Evolutionary conservation across 2,797 vertebrate species (phyloP).

Genomic region (Vespertilio murinus): DNA sequence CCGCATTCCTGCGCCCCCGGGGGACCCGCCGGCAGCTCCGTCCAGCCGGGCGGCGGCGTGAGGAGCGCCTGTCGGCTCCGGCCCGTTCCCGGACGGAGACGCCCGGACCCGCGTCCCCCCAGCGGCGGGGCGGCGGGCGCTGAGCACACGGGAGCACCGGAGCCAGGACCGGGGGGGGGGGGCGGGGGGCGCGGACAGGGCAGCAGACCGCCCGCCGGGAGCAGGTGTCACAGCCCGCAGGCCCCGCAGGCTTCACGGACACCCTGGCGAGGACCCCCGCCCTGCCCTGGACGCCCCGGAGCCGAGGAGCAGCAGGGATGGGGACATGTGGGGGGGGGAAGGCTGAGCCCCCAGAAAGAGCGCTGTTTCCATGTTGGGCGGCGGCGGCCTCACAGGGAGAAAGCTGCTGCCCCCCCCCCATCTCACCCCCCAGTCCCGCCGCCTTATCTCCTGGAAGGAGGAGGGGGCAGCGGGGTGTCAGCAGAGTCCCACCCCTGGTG

Average conservation of each 20-base stretch:
- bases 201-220: too few relatives aligned
- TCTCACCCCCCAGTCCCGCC: accelerated
- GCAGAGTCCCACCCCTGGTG: accelerated
- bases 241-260: neutral
- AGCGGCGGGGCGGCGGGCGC: too few relatives aligned
- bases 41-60: neutral
- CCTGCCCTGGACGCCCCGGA: neutral
- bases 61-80: neutral
- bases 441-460: neutral
- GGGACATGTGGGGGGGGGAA: too few relatives aligned
- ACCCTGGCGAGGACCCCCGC: accelerated
- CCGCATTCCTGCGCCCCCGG: neutral
- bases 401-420: neutral
- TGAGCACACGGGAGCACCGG: too few relatives aligned
- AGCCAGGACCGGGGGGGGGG: too few relatives aligned
- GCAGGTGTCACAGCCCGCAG: too few relatives aligned
- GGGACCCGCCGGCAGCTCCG: accelerated
- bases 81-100: neutral
- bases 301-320: accelerated
- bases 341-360: neutral
- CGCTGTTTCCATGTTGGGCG: neutral
- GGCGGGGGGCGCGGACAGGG: too few relatives aligned
- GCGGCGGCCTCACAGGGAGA: neutral
- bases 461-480: neutral
- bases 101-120: too few relatives aligned